phyloP scores from a whole-genome alignment of 2,888 invertebrate species.

The Tortrix viridana region DNA sequence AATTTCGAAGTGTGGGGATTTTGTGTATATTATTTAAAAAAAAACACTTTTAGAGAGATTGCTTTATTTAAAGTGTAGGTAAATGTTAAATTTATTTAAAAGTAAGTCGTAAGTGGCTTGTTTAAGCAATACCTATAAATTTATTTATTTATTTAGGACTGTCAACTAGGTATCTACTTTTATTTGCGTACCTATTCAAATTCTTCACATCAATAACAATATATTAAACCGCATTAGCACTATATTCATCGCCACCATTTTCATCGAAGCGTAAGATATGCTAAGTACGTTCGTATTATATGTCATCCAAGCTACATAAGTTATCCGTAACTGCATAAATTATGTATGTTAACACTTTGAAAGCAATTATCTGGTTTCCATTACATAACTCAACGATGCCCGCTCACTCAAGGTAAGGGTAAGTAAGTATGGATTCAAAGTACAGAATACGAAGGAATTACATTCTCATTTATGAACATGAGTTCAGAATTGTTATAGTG shows the following conservation, averaged over 20 bases:
- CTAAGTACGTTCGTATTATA: constrained; percentile 42
- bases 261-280: constrained; percentile 49
- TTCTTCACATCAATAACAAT: background rate
- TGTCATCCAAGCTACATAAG: constrained; percentile 62
- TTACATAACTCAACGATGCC: constrained; percentile 81
- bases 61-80: too few relatives aligned
- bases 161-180: too few relatives aligned
- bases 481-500: too few relatives aligned
- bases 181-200: too few relatives aligned
- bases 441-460: background rate
- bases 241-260: constrained; percentile 11
- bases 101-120: too few relatives aligned
- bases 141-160: too few relatives aligned
- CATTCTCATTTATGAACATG: too few relatives aligned
- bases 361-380: constrained; percentile 81
- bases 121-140: too few relatives aligned
- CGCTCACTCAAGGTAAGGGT: constrained; percentile 60
- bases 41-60: too few relatives aligned
- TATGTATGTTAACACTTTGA: constrained; percentile 80
- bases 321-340: constrained; percentile 65
- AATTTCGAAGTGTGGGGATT: too few relatives aligned
- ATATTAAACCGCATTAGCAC: background rate
- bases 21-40: too few relatives aligned
- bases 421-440: constrained; percentile 48
- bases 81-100: too few relatives aligned